Percentiles rank a stretch among this genome's conserved stretches.
Conservation (phyloP, 92 coral and sea anemone genomes). For the Parazoanthus atlanticus region DNA sequence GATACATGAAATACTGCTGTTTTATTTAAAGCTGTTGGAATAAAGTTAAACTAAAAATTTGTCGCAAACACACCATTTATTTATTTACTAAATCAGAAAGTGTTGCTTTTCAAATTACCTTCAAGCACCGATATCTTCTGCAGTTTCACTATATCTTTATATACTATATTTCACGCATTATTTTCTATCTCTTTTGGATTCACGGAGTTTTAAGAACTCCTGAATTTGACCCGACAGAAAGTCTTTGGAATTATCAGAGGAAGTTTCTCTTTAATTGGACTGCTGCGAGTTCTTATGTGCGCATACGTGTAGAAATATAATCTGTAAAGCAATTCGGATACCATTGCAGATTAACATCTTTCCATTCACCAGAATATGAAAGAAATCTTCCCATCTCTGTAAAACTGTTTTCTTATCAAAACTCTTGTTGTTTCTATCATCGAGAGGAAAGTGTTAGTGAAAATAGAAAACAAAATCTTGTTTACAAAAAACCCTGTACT, state of each 20-base stretch:
- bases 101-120: neutral
- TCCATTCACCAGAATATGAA: neutral
- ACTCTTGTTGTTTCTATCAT: neutral
- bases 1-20: slow-evolving; percentile 19
- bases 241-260: neutral
- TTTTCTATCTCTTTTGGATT: neutral
- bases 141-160: neutral
- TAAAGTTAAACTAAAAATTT: neutral
- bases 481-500: neutral
- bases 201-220: neutral
- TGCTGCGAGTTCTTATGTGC: neutral
- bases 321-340: neutral
- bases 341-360: neutral
- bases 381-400: neutral
- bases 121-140: neutral
- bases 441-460: neutral
- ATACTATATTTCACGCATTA: neutral
- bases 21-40: slow-evolving; percentile 4
- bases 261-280: neutral
- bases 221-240: neutral
- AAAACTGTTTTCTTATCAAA: neutral
- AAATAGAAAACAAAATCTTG: neutral
- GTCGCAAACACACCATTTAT: neutral
- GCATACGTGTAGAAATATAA: neutral
- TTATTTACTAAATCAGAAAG: neutral